Conservation (phyloP, 2,113 vertebrate species). For the Siniperca knerii region DNA sequence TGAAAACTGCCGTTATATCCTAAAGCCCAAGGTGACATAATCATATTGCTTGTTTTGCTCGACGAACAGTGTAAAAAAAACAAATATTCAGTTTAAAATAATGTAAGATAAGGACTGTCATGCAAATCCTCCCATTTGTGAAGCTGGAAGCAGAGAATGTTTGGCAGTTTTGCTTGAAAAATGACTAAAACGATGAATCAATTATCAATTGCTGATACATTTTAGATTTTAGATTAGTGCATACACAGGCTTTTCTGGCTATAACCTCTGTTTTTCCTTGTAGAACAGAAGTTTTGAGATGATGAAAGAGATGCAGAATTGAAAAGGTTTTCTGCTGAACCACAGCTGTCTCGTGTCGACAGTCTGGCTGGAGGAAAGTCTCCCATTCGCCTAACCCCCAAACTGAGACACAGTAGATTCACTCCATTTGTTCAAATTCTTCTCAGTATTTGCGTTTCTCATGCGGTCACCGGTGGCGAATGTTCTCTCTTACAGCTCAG, state of each 20-base stretch:
- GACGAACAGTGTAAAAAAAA: background rate
- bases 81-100: background rate
- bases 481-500: conserved; percentile 38
- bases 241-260: background rate
- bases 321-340: background rate
- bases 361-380: background rate
- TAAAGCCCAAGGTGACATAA: too few species aligned
- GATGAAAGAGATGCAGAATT: background rate
- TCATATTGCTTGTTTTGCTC: background rate
- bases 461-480: conserved; percentile 16
- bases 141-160: background rate
- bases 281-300: background rate
- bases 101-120: background rate
- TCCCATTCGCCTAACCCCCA: conserved; percentile 8
- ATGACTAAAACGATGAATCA: background rate
- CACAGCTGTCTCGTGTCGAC: conserved; percentile 42
- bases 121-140: background rate
- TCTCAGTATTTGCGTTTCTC: conserved; percentile 52
- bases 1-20: too few species aligned
- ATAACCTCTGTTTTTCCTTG: background rate
- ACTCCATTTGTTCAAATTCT: conserved; percentile 46
- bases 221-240: background rate
- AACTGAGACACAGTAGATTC: conserved; percentile 13
- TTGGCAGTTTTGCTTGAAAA: background rate
- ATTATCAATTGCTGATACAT: background rate